These are phyloP conservation scores for Zosterops hypoxanthus DNA, from an alignment of 2,113 vertebrate genomes.

Conservation along the genomic window DNA sequence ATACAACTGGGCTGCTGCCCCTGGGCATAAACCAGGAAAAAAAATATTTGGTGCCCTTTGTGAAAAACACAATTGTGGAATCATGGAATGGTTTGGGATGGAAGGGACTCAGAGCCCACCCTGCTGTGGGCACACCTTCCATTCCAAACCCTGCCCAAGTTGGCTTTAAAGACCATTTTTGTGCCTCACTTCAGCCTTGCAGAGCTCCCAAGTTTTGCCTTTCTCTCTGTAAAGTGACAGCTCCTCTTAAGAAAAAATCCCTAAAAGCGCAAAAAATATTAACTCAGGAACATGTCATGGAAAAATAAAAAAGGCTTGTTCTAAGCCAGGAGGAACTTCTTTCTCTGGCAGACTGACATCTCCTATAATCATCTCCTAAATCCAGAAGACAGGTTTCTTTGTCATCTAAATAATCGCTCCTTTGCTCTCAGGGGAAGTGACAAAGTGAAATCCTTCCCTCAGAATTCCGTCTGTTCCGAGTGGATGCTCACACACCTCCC, in stretches of 20 bases:
- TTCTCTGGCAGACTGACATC: conserved; percentile 9
- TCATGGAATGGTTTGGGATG: not conserved
- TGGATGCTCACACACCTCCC: not conserved
- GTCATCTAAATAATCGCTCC: not conserved
- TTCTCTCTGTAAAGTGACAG: not conserved
- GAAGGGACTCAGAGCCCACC: not conserved
- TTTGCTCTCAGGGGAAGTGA: not conserved
- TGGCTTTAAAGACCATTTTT: not conserved
- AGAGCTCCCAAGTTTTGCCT: not conserved
- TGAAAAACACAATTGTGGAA: not conserved
- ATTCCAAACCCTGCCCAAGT: not conserved
- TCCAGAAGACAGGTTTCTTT: conserved; percentile 34
- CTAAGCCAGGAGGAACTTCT: not conserved
- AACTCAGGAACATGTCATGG: not conserved
- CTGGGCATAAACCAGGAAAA: accelerated
- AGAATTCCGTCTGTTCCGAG: not conserved
- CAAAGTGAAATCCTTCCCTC: not conserved
- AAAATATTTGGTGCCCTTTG: not conserved
- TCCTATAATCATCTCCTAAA: not conserved
- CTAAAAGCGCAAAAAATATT: not conserved
- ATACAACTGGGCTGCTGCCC: not conserved
- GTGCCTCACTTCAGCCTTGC: not conserved
- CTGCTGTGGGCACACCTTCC: not conserved
- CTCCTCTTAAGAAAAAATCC: not conserved
- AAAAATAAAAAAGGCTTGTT: not conserved